Percentiles rank a stretch among this genome's conserved stretches.
Conservation (phyloP, 2,888 invertebrate species). For the Parnassius mnemosyne region DNA sequence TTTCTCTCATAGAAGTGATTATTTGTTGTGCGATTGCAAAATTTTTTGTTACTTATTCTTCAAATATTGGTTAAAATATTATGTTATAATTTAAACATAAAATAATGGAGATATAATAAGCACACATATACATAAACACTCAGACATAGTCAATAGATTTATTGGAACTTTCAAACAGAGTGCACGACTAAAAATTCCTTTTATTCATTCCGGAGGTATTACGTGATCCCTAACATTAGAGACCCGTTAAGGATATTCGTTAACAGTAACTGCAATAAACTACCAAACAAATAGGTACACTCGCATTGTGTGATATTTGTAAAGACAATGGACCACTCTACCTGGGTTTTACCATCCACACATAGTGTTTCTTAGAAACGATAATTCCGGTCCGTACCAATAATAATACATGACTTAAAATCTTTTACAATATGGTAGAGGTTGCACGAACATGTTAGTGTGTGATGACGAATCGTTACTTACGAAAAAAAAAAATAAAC, state of each 20-base stretch:
- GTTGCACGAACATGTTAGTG: conserved; percentile 1
- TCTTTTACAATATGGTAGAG: conserved; percentile 18
- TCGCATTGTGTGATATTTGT: conserved; percentile 9
- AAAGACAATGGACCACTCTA: conserved; percentile 39
- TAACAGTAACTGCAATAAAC: conserved; percentile 23
- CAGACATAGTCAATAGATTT: no score
- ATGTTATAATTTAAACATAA: no score
- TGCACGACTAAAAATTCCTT: neutral
- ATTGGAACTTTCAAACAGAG: no score
- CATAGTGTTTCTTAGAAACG: conserved; percentile 38
- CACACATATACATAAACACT: no score
- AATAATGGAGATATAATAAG: no score
- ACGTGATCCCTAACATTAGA: conserved; percentile 9
- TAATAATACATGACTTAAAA: conserved; percentile 28
- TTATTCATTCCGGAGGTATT: neutral
- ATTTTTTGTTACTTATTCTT: no score
- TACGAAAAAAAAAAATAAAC: neutral
- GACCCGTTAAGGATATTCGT: conserved; percentile 11
- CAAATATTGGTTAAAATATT: no score
- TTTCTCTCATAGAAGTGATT: no score
- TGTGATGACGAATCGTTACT: neutral
- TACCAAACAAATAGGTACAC: conserved; percentile 6
- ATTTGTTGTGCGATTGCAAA: no score
- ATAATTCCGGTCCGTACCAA: conserved; percentile 29
- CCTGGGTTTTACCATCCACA: conserved; percentile 44